Conservation (phyloP, 2,888 invertebrate species). For the Pristionchus fissidentatus region DNA sequence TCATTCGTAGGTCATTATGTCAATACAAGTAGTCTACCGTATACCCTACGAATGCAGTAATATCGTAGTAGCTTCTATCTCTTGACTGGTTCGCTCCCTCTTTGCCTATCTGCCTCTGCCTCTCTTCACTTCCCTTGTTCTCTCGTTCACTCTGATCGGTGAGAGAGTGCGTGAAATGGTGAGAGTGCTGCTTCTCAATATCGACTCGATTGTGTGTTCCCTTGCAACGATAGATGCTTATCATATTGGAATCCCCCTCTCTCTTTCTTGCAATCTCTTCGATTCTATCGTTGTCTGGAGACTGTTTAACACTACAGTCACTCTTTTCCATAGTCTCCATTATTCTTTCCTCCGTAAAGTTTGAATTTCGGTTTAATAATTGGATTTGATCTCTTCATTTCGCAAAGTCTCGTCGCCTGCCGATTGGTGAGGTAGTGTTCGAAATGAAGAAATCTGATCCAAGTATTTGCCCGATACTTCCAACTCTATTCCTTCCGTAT, state of each 20-base stretch:
- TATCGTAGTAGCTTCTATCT: slow-evolving; percentile 13
- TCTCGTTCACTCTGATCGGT: background rate
- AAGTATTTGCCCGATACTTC: background rate
- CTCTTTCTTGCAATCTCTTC: slow-evolving; percentile 28
- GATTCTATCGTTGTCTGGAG: slow-evolving; percentile 5
- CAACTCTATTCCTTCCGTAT: background rate
- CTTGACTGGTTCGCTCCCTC: slow-evolving; percentile 30
- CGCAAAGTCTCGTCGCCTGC: no score
- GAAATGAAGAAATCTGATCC: no score
- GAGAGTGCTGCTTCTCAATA: background rate
- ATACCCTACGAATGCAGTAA: slow-evolving; percentile 10
- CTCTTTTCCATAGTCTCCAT: background rate
- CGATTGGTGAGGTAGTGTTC: no score
- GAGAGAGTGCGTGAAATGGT: background rate
- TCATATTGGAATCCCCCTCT: slow-evolving; percentile 36
- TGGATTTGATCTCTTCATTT: no score
- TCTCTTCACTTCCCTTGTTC: slow-evolving; percentile 4
- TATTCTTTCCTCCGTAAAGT: background rate
- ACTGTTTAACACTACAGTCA: slow-evolving; percentile 35
- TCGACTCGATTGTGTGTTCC: slow-evolving; percentile 3
- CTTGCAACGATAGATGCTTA: slow-evolving; percentile 32
- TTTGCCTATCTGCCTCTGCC: background rate
- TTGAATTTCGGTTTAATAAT: background rate
- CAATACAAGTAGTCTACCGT: slow-evolving; percentile 23
- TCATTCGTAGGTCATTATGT: slow-evolving; percentile 1